A percentile compares a stretch with the other conserved stretches of the same genome.
Evolutionary conservation across 2,113 vertebrate species (phyloP).

Genomic region (Phrynocephalus versicolor): DNA sequence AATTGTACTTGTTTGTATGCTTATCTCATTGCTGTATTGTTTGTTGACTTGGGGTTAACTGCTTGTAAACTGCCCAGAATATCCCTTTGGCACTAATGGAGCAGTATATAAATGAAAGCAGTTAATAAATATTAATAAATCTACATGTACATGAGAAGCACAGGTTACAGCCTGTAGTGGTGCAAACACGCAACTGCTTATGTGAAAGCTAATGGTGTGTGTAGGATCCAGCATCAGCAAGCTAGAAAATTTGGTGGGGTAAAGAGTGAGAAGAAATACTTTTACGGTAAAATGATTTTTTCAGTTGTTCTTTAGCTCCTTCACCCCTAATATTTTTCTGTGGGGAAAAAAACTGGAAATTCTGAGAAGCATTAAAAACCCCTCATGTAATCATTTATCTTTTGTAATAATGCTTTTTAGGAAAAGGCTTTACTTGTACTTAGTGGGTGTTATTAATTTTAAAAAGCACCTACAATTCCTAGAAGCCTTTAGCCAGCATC

Average conservation of each 20-base stretch:
- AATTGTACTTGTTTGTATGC: background rate
- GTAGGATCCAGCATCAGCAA: background rate
- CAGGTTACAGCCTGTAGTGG: background rate
- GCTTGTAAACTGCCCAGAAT: too few relatives aligned
- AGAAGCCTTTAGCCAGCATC: too few relatives aligned
- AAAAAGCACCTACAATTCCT: too few relatives aligned
- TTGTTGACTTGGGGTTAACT: too few relatives aligned
- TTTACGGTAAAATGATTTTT: rapidly evolving
- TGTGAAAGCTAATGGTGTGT: background rate
- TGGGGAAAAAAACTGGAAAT: background rate
- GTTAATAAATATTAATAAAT: too few relatives aligned
- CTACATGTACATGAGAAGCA: background rate
- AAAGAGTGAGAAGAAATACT: background rate
- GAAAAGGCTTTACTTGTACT: background rate
- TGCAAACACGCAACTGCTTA: background rate
- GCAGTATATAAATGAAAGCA: too few relatives aligned
- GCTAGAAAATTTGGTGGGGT: background rate
- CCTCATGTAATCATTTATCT: background rate
- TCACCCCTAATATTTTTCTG: too few relatives aligned
- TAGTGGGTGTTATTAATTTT: too few relatives aligned
- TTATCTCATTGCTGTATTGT: too few relatives aligned
- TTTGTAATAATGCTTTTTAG: background rate
- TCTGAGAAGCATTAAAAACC: background rate
- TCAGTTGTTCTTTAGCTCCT: background rate
- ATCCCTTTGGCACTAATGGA: too few relatives aligned